Evolutionary conservation across 2,888 invertebrate species (phyloP).

Genomic region (Drosophila demipolita): DNA sequence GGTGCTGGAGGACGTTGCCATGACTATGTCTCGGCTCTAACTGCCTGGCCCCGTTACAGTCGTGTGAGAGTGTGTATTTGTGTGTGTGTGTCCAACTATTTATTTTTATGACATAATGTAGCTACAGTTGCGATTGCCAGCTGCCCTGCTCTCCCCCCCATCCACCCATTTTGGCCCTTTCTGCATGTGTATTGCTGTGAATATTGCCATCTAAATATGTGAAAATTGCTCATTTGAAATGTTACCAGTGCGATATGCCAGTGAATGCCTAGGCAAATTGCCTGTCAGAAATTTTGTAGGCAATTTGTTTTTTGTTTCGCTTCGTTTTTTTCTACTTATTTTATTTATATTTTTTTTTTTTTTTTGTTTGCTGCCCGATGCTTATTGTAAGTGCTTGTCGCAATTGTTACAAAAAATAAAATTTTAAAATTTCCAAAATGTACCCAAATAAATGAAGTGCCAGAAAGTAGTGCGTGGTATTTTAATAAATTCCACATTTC

Average conservation of each 20-base stretch:
- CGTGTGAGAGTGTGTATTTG: background rate
- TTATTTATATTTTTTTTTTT: background rate
- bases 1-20: slow-evolving; percentile 37
- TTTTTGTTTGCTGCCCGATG: slow-evolving; percentile 37
- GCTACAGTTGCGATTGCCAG: slow-evolving; percentile 52
- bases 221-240: slow-evolving; percentile 79
- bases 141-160: slow-evolving; percentile 3
- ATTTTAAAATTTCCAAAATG: slow-evolving; percentile 12
- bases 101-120: slow-evolving; percentile 76
- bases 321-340: slow-evolving; percentile 5
- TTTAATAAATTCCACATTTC: background rate
- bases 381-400: slow-evolving; percentile 64
- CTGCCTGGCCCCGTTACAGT: slow-evolving; percentile 46
- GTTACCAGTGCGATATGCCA: slow-evolving; percentile 37
- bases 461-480: slow-evolving; percentile 59
- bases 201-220: slow-evolving; percentile 74
- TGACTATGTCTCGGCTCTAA: slow-evolving; percentile 52
- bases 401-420: slow-evolving; percentile 53
- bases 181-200: slow-evolving; percentile 35
- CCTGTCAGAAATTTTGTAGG: slow-evolving; percentile 77
- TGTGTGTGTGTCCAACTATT: slow-evolving; percentile 66
- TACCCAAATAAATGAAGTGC: slow-evolving; percentile 14
- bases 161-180: background rate
- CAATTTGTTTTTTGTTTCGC: slow-evolving; percentile 66
- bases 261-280: slow-evolving; percentile 68